These are phyloP conservation scores for Halcyon badia DNA, from an alignment of 2,797 vertebrate species.

Conservation along the genomic window DNA sequence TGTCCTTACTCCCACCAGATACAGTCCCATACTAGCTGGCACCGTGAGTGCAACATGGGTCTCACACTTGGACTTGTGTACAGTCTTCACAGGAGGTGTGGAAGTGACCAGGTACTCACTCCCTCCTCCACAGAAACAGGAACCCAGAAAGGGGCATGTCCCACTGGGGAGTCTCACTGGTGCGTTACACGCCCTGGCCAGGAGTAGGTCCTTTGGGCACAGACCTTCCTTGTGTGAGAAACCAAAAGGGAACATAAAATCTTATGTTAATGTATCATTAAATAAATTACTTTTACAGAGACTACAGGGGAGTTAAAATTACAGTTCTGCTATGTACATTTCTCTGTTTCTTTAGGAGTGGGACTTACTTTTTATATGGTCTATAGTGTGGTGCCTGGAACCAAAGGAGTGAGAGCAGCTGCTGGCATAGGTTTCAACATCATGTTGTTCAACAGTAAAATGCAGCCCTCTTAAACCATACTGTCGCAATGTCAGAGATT, in stretches of 20 bases:
- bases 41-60: accelerated
- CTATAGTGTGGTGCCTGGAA: neutral
- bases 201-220: neutral
- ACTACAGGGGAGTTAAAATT: neutral
- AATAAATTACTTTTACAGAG: neutral
- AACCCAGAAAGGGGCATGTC: neutral
- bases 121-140: neutral
- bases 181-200: neutral
- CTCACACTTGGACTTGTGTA: neutral
- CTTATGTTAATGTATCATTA: neutral
- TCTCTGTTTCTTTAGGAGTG: neutral
- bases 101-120: neutral
- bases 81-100: neutral
- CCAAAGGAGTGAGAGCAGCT: neutral
- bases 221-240: neutral
- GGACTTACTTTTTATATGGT: neutral
- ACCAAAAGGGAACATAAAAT: neutral
- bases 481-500: neutral
- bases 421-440: neutral
- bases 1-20: neutral
- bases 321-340: neutral
- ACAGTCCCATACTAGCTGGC: neutral
- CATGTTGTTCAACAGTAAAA: neutral
- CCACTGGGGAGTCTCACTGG: accelerated
- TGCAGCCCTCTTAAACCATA: neutral